Conservation (phyloP, 2,888 invertebrate genomes). For the Halictus quadricinctus region DNA sequence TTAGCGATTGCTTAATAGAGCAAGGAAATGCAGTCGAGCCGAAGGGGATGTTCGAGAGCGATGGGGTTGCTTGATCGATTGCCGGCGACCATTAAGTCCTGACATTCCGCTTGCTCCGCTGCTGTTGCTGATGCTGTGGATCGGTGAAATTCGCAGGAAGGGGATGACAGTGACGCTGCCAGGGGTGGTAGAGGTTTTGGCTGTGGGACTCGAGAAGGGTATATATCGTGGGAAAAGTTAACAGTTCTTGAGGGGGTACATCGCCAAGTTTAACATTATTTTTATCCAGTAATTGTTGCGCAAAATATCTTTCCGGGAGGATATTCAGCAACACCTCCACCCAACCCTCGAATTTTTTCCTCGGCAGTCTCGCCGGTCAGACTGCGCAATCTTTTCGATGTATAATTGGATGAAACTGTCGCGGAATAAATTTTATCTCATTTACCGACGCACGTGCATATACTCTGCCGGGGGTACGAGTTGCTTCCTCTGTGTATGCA, state of each 20-base stretch:
- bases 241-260: fast-evolving
- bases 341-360: neutral
- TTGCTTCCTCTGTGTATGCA: constrained; percentile 10
- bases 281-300: neutral
- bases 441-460: constrained; percentile 24
- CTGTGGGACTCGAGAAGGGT: neutral
- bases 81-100: constrained; percentile 18
- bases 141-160: neutral
- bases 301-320: too few species aligned
- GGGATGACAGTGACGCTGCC: neutral
- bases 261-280: neutral
- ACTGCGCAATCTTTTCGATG: constrained; percentile 3
- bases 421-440: constrained; percentile 51
- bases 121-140: neutral
- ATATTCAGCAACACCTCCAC: neutral
- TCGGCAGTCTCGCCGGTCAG: neutral
- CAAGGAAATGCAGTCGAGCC: constrained; percentile 48
- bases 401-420: constrained; percentile 38
- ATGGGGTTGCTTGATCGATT: constrained; percentile 43
- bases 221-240: neutral
- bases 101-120: constrained; percentile 12
- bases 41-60: constrained; percentile 28
- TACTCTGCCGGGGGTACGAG: constrained; percentile 22
- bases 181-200: neutral
- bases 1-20: constrained; percentile 46